Evolutionary conservation across 2,888 invertebrate species (phyloP), one percentile per base, ranked within the genome.

Genomic region (Chrysolina americana): DNA sequence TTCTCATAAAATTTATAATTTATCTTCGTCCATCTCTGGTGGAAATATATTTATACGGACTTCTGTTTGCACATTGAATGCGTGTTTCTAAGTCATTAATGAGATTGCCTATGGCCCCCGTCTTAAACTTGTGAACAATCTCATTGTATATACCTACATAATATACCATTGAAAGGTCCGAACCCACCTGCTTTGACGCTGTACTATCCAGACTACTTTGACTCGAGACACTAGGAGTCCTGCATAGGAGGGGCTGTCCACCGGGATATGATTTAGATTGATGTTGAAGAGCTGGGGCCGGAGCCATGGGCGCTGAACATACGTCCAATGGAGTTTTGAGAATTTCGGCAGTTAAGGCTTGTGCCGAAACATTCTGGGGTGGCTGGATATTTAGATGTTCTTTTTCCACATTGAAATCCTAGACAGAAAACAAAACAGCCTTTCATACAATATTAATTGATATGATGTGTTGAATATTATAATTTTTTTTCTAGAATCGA

Each of bases 131-230:
- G 36, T 6, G 36, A 36, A 36, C 8, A 6, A 36, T 36, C 28
- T 28, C 2, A 2, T 28, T 28, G 28, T 28, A 3, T 2, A 28
- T 3, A 28, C 2, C 2, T 28, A 28, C 28, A 28, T 28, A 28
- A 28, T 28, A 28, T 5, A 28, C 28, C 28, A 28, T 28, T 28
- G 28, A 28, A 28, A 28, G 28, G 28, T 28, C 28, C 19, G 9
- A 41, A 74, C 76, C 76, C 73, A 86, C 86, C 80, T 85, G 85
- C 83, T 84, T 85, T 2, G 86, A 86, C 91, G 77, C 92, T 80
- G 92, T 93, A 84, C 94, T 94, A 85, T 95, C 95, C 77, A 95
- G 89, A 85, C 95, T 95, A 88, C 95, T 94, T 87, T 95, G 95
- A 72, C 95, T 95, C 15, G 94, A 94, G 81, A 95, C 93, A 41